phyloP scores from a whole-genome alignment of 2,113 vertebrate species.

The Centrocercus urophasianus region DNA sequence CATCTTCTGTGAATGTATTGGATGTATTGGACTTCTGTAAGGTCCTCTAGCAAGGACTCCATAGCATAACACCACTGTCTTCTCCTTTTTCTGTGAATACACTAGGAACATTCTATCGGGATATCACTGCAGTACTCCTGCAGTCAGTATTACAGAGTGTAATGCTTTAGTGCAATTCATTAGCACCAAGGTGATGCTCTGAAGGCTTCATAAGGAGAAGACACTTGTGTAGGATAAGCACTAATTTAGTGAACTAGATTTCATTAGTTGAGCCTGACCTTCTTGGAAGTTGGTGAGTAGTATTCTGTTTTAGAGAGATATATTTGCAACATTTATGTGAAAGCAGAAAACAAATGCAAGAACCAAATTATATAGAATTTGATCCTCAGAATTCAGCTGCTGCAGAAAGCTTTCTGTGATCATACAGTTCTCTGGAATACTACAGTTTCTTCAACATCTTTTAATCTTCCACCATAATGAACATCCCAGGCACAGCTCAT shows the following conservation, averaged over 20 bases:
- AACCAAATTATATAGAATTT: background rate
- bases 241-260: background rate
- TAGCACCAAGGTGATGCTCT: background rate
- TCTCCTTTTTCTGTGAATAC: background rate
- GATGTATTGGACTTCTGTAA: background rate
- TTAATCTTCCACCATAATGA: background rate
- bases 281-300: background rate
- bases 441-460: background rate
- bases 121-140: background rate
- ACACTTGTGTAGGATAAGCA: background rate
- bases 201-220: background rate
- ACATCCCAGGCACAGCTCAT: background rate
- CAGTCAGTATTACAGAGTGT: background rate
- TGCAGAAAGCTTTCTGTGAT: background rate
- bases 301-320: background rate
- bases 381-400: background rate
- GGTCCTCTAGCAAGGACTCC: background rate
- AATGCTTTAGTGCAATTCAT: background rate
- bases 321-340: background rate
- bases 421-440: background rate
- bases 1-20: background rate
- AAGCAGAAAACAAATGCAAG: background rate
- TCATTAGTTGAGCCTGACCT: background rate
- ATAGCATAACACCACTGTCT: fast-evolving
- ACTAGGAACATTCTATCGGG: background rate